Evolutionary conservation across 2,797 vertebrate genomes (phyloP).

Genomic region (Hyperoplus lanceolatus): DNA sequence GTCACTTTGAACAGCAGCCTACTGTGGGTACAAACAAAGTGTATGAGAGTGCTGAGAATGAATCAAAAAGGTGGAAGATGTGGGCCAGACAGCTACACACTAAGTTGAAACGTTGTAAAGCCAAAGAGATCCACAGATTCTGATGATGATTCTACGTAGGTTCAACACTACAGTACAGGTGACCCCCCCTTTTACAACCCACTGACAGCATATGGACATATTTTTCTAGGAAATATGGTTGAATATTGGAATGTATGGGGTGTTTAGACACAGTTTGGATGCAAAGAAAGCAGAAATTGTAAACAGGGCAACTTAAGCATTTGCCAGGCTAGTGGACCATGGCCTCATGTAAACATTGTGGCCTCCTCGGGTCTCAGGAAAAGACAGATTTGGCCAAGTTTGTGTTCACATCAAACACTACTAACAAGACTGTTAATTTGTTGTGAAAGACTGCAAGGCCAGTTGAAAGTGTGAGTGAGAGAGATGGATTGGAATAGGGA

Average conservation of each 20-base stretch:
- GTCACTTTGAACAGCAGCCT: background rate
- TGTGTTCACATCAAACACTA: constrained; percentile 40
- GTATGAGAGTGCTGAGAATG: background rate
- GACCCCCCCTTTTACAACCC: background rate
- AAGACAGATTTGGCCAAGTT: constrained; percentile 40
- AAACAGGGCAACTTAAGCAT: background rate
- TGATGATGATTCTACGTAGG: background rate
- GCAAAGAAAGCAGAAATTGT: constrained; percentile 9
- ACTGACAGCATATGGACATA: background rate
- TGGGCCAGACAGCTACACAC: background rate
- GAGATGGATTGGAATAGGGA: constrained; percentile 13
- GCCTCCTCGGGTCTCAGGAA: constrained; percentile 23
- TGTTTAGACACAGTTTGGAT: background rate
- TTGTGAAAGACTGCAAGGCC: constrained; percentile 59
- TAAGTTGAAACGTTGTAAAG: background rate
- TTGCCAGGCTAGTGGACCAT: constrained; percentile 3
- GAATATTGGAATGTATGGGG: background rate
- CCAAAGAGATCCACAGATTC: background rate
- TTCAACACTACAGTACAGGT: background rate
- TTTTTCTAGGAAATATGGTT: background rate
- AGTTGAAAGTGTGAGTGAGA: constrained; percentile 27
- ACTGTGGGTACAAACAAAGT: background rate
- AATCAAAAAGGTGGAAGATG: background rate
- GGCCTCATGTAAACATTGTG: constrained; percentile 27
- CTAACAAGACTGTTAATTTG: constrained; percentile 67